Conservation (phyloP, 2,888 invertebrate genomes). For the Drosophila leonis region DNA sequence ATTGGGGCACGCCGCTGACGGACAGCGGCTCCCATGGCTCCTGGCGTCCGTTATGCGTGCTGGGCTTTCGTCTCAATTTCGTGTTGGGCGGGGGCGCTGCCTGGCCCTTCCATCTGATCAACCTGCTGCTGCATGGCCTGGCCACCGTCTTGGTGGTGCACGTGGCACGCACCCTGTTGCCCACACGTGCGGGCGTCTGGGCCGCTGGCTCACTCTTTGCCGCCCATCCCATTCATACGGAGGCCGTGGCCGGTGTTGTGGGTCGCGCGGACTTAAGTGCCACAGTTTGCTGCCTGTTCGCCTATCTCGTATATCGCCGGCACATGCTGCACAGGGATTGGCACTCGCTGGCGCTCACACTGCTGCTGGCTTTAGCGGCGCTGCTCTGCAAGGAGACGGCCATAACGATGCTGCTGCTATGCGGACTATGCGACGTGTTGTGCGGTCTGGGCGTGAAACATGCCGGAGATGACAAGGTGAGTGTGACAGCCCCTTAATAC, state of each 20-base stretch:
- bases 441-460: slow-evolving; percentile 84
- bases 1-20: slow-evolving; percentile 97
- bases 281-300: slow-evolving; percentile 94
- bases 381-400: slow-evolving; percentile 98
- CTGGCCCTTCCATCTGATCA: slow-evolving; percentile 92
- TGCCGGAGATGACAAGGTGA: slow-evolving; percentile 86
- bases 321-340: slow-evolving; percentile 87
- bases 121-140: slow-evolving; percentile 93
- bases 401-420: slow-evolving; percentile 95
- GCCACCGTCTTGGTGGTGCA: slow-evolving; percentile 93
- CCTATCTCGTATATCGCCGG: slow-evolving; percentile 89
- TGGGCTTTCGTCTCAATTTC: slow-evolving; percentile 94
- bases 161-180: slow-evolving; percentile 91
- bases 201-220: slow-evolving; percentile 96
- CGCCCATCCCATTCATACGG: slow-evolving; percentile 97
- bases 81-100: slow-evolving; percentile 89
- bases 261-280: slow-evolving; percentile 97
- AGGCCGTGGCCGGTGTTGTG: slow-evolving; percentile 97
- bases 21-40: slow-evolving; percentile 98
- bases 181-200: slow-evolving; percentile 87
- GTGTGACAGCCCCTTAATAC: slow-evolving; percentile 5
- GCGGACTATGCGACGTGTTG: slow-evolving; percentile 94
- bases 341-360: slow-evolving; percentile 86
- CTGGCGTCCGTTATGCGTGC: slow-evolving; percentile 96
- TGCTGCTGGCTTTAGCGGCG: slow-evolving; percentile 91